Evolutionary conservation across 23 tunicate genomes (phyloP).

Genomic region (Aplidium turbinatum): DNA sequence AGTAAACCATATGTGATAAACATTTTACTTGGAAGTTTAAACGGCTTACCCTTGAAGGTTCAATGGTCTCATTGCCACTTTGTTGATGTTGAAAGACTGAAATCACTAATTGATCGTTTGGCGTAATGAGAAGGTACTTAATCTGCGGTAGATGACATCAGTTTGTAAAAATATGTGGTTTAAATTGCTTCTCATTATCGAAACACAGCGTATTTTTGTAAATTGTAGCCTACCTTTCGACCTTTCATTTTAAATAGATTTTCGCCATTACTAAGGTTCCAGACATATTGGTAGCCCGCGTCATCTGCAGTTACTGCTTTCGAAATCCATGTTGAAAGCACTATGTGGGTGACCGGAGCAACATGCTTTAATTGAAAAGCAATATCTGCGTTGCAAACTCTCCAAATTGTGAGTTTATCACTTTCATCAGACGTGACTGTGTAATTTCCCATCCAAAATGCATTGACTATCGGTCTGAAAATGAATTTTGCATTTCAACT

Average conservation of each 20-base stretch:
- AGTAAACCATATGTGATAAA: no score
- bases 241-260: slow-evolving; percentile 42
- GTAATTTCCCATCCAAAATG: slow-evolving; percentile 22
- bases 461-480: slow-evolving; percentile 20
- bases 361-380: slow-evolving; percentile 21
- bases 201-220: neutral
- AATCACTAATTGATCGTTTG: slow-evolving; percentile 40
- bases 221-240: slow-evolving; percentile 17
- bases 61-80: neutral
- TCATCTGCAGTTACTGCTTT: slow-evolving; percentile 32
- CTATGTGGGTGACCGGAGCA: slow-evolving; percentile 19
- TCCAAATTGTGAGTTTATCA: slow-evolving; percentile 35
- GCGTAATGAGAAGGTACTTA: slow-evolving; percentile 15
- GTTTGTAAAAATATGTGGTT: neutral
- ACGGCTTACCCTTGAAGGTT: slow-evolving; percentile 31
- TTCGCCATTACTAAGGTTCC: slow-evolving; percentile 37
- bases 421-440: slow-evolving; percentile 38
- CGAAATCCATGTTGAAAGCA: slow-evolving; percentile 13
- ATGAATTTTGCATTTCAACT: no score
- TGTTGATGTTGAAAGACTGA: slow-evolving; percentile 24
- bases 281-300: slow-evolving; percentile 34
- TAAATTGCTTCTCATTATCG: neutral
- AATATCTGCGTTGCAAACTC: slow-evolving; percentile 25
- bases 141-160: neutral
- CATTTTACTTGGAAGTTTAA: no score